A percentile compares a stretch with the other conserved stretches of the same genome.
phyloP scores from a whole-genome alignment of 2,888 invertebrate species.

The Apodemia hepburni region DNA sequence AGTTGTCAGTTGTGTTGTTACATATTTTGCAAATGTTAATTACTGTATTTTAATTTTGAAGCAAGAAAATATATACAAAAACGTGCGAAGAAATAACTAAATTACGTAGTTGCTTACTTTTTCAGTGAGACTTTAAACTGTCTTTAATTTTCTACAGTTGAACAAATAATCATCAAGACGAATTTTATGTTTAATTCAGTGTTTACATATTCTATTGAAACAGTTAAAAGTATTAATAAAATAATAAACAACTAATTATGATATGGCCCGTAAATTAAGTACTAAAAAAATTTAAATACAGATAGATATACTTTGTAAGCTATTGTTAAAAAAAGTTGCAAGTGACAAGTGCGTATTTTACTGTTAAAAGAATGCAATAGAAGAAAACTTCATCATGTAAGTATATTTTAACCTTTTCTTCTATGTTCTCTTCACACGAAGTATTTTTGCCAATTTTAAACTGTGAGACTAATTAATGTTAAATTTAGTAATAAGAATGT shows the following conservation, averaged over 20 bases:
- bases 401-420: neutral
- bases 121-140: neutral
- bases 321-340: neutral
- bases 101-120: neutral
- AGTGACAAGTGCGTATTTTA: conserved; percentile 10
- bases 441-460: neutral
- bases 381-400: conserved; percentile 11
- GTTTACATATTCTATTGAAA: neutral
- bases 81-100: neutral
- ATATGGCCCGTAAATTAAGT: neutral
- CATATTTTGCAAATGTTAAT: neutral
- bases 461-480: neutral
- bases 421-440: neutral
- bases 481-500: neutral
- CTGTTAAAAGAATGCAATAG: conserved; percentile 8
- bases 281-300: neutral
- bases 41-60: neutral
- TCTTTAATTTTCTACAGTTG: neutral
- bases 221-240: neutral
- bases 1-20: neutral
- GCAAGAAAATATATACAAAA: neutral
- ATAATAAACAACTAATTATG: neutral
- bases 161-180: neutral
- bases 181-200: neutral
- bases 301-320: neutral